Evolutionary conservation across 2,113 vertebrate genomes (phyloP), one percentile per base, ranked within the genome.

Genomic region (Clarias macrocephalus): DNA sequence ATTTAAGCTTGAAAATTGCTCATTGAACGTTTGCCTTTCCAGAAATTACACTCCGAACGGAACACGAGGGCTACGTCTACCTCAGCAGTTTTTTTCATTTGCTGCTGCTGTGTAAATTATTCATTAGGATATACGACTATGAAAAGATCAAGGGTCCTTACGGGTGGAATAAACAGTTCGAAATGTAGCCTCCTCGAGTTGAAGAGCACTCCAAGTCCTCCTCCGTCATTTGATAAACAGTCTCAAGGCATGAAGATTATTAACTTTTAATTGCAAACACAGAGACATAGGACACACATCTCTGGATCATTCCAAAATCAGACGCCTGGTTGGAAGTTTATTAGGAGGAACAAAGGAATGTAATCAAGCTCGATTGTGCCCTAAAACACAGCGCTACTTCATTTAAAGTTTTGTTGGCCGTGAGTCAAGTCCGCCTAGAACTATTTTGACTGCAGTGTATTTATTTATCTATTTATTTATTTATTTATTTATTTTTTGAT

Each of bases 181-280:
- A 85, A 42, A 59, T 57, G 63, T 23, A 68, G 83, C 60, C 65
- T 87, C 81, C 87, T 63, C 52, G 59, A 56, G 52, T 80, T 75
- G 54, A 54, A 57, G 83, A 15, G n/a, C 66, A 28, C 66, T 66
- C 37, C 62, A 30, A 77, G 33, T 63, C 66, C 68, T n/a, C 16
- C 56, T 83, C 82, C 84, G 73, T 86, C 73, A 88, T 72, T 86
- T 89, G 77, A 88, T 85, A 88, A 87, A 85, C 73, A 83, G 82
- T 86, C 84, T 86, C 52, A 23, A 86, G 86, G 83, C 89, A 75
- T 60, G 68, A 30, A 87, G 89, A 90, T 90, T 82, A 91, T 91
- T 91, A 90, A 89, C 83, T 83, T 90, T 88, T 90, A 89, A 90
- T 92, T 90, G 68, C 83, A 84, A 84, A 89, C 72, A 28, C 81